Percentiles rank a stretch among this genome's conserved stretches.
Evolutionary conservation across 2,888 invertebrate species (phyloP).

Genomic region (Chironomus riparius): DNA sequence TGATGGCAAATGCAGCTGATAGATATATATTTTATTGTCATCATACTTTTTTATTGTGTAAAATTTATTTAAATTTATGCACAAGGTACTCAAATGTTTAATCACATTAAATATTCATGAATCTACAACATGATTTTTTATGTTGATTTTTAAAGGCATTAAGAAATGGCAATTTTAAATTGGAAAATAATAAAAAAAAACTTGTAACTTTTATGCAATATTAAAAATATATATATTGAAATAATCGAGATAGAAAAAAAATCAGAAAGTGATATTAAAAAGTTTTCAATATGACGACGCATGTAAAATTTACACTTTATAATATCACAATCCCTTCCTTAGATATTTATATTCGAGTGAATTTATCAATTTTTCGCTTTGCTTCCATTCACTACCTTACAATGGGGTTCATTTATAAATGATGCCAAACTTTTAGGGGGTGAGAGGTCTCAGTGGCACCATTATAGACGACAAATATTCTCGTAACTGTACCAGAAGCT

Average conservation of each 20-base stretch:
- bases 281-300: conserved; percentile 6
- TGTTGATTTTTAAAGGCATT: not conserved
- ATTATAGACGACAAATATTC: too few relatives aligned
- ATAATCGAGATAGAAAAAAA: not conserved
- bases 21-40: too few relatives aligned
- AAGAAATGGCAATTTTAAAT: too few relatives aligned
- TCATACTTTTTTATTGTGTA: too few relatives aligned
- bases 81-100: not conserved
- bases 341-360: not conserved
- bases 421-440: too few relatives aligned
- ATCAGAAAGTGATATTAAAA: not conserved
- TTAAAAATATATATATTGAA: not conserved
- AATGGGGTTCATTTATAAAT: too few relatives aligned
- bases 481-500: too few relatives aligned
- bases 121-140: not conserved
- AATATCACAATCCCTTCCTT: conserved; percentile 1
- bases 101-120: not conserved
- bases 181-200: too few relatives aligned
- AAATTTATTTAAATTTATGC: not conserved
- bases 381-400: not conserved
- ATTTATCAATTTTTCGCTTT: not conserved
- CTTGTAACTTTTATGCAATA: not conserved
- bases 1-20: too few relatives aligned
- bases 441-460: too few relatives aligned
- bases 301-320: conserved; percentile 17